phyloP scores from a whole-genome alignment of 2,113 vertebrate species.

The Gallinago paraguaiae region DNA sequence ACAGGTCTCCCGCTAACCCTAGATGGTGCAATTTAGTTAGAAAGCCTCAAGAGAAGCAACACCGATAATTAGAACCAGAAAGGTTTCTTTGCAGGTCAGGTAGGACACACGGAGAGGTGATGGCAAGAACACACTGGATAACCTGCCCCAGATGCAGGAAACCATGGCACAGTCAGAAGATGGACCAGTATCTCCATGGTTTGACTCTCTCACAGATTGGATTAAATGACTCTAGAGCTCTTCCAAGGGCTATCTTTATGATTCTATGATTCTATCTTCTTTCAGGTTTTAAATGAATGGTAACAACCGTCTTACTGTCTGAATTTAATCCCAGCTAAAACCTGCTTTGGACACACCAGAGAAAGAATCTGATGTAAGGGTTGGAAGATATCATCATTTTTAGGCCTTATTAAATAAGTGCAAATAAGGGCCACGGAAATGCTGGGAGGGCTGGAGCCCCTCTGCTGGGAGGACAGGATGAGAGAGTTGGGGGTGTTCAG shows the following conservation, averaged over 20 bases:
- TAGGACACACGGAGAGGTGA: not conserved
- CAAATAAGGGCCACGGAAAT: too few relatives aligned
- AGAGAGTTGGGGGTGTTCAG: too few relatives aligned
- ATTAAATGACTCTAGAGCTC: not conserved
- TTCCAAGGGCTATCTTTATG: not conserved
- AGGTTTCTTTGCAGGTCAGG: not conserved
- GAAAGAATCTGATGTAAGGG: not conserved
- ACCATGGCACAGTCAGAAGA: not conserved
- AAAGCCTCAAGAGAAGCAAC: not conserved
- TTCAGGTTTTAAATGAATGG: not conserved
- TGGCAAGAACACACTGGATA: not conserved
- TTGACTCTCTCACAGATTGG: not conserved
- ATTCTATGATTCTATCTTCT: not conserved
- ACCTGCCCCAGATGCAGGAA: not conserved
- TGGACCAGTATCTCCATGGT: not conserved
- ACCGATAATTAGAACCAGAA: not conserved
- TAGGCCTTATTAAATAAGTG: not conserved
- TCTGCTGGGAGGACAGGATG: too few relatives aligned
- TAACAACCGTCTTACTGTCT: not conserved
- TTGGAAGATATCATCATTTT: not conserved
- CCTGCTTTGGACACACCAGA: not conserved
- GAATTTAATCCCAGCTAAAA: not conserved
- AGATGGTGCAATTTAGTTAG: slow-evolving; percentile 43
- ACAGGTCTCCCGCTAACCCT: not conserved
- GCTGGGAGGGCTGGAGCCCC: too few relatives aligned